Evolutionary conservation across 2,797 vertebrate genomes (phyloP), one percentile per base, ranked within the genome.

Genomic region (Pseudochirops cupreus): DNA sequence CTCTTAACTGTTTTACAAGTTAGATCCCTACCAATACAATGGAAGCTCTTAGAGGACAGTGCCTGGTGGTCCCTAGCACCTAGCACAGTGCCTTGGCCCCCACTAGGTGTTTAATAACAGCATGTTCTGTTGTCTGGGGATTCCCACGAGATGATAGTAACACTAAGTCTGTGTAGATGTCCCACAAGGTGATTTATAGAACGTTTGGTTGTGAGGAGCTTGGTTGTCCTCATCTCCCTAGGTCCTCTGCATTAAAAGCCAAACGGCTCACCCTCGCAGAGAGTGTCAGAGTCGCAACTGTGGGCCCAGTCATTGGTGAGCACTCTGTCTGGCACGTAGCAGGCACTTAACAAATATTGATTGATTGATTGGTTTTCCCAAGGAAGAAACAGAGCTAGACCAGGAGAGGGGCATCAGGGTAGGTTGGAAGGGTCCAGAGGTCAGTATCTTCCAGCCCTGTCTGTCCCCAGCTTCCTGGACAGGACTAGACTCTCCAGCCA

Each of bases 281-380:
- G 82, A 31, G 26, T 92, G 89, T 92, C 33, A 93, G 93, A n/a
- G 24, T 91, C 53, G 54, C 28, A 1, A 0, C 16, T 18, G 14
- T n/a, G 26, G 46, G 87, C 56, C 26, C 50, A 0, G 52, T 92
- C 93, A 74, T 59, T 59, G 29, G 58, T 31, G 29, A 59, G 58
- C 11, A 31, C 29, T 31, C 3, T 31, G 29, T 11, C 26, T 62
- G 12, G 58, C 58, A 59, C 10, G 1, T 31, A 59, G 67, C 4
- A 82, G 18, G 18, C n/a, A 24, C 67, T 46, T 39, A 39, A 82
- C 39, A 82, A 82, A 39, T 39, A n/a, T 39, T 74, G 21, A 74
- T 2, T 74, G n/a, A 67, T 67, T 67, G 33, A 74, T 39, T 39
- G 67, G 18, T 74, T 95, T 92, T 93, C 90, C 93, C 74, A 46